phyloP scores from a whole-genome alignment of 1,140 invertebrate species.

The Akabosia matsudoensis region DNA sequence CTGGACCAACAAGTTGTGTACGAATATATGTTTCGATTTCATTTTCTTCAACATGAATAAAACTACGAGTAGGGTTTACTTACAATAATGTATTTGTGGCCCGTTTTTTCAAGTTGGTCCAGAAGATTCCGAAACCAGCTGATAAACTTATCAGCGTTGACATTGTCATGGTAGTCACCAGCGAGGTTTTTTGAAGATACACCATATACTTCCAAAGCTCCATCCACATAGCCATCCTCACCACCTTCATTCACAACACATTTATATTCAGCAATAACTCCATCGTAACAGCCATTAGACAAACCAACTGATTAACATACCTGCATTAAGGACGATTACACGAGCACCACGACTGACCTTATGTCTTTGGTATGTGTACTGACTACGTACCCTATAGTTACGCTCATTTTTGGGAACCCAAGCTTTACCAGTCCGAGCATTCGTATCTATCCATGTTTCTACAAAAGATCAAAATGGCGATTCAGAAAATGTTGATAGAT shows the following conservation, averaged over 20 bases:
- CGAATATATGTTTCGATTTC: not conserved
- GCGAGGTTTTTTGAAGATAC: not conserved
- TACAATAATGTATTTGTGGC: not conserved
- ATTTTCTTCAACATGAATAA: not conserved
- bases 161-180: conserved; percentile 7
- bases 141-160: not conserved
- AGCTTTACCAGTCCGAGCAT: not conserved
- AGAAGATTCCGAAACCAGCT: not conserved
- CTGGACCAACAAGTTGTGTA: not conserved
- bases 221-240: not conserved
- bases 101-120: not conserved
- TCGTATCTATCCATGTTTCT: not conserved
- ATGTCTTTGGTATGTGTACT: not conserved
- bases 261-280: too few relatives aligned
- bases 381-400: not conserved
- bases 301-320: not conserved
- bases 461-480: not conserved
- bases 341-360: not conserved
- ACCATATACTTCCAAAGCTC: not conserved
- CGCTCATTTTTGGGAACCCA: not conserved
- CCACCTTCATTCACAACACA: not conserved
- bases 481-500: not conserved
- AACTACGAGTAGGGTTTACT: too few relatives aligned
- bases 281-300: not conserved
- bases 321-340: conserved; percentile 1